phyloP scores from a whole-genome alignment of 2,888 invertebrate genomes.

The Cordilura impudica region DNA sequence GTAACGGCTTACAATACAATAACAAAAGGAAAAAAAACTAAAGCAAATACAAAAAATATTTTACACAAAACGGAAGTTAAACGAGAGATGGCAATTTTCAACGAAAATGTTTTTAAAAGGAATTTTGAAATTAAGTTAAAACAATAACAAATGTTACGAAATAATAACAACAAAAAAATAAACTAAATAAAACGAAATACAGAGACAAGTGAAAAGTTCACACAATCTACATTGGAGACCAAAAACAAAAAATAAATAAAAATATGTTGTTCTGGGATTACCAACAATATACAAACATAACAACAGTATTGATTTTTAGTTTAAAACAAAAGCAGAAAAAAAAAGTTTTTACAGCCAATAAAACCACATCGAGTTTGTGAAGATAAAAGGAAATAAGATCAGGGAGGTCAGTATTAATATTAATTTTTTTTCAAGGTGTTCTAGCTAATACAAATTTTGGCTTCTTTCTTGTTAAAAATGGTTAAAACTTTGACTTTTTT shows the following conservation, averaged over 20 bases:
- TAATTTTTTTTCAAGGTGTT: too few relatives aligned
- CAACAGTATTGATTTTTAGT: slow-evolving; percentile 41
- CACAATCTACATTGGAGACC: slow-evolving; percentile 18
- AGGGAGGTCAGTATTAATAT: too few relatives aligned
- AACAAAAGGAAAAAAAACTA: background rate
- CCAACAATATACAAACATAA: background rate
- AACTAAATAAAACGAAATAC: background rate
- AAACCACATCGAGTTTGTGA: too few relatives aligned
- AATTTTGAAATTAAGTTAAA: slow-evolving; percentile 50
- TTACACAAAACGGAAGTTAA: slow-evolving; percentile 46
- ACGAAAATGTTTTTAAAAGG: slow-evolving; percentile 39
- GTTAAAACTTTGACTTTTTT: too few relatives aligned
- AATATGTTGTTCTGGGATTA: slow-evolving; percentile 6
- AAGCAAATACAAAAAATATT: slow-evolving; percentile 13
- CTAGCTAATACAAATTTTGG: too few relatives aligned
- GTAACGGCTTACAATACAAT: slow-evolving; percentile 12
- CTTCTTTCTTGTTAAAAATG: too few relatives aligned
- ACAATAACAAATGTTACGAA: slow-evolving; percentile 50
- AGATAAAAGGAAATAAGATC: too few relatives aligned
- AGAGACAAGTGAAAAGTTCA: slow-evolving; percentile 6
- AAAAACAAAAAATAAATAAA: slow-evolving; percentile 14
- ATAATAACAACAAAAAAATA: background rate
- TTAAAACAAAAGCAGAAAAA: background rate
- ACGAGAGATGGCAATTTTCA: slow-evolving; percentile 42
- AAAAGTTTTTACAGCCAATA: too few relatives aligned